A percentile compares a stretch with the other conserved stretches of the same genome.
These are phyloP conservation scores for Bradypodion ventrale DNA, from an alignment of 2,797 vertebrate genomes.

Conservation along the genomic window DNA sequence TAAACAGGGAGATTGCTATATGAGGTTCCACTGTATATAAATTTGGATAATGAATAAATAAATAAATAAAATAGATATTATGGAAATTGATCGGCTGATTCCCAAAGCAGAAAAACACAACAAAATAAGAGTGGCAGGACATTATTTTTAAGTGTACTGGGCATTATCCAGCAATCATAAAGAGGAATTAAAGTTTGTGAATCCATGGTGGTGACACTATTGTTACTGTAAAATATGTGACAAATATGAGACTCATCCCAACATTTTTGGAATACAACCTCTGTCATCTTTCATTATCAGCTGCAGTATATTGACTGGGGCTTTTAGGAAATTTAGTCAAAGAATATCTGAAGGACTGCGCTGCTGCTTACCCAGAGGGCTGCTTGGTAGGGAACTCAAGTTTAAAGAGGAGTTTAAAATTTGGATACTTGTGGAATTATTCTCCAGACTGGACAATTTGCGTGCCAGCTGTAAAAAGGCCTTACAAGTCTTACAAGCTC, in stretches of 20 bases:
- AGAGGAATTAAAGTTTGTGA: not conserved
- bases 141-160: not conserved
- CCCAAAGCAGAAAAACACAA: not conserved
- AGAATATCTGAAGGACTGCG: not conserved
- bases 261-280: not conserved
- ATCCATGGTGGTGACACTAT: no score
- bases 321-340: not conserved
- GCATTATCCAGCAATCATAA: not conserved
- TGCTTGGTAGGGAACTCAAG: not conserved
- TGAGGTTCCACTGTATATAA: no score
- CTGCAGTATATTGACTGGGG: not conserved
- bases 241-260: not conserved
- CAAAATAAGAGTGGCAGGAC: not conserved
- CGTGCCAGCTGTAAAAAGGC: not conserved
- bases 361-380: not conserved
- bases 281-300: not conserved
- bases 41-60: no score
- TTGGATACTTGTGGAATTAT: not conserved
- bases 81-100: conserved; percentile 24
- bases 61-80: no score
- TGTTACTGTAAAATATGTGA: not conserved
- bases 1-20: no score
- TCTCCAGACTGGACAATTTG: not conserved
- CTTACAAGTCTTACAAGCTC: not conserved
- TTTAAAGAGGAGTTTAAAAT: not conserved